phyloP scores from a whole-genome alignment of 2,797 vertebrate species.

The Rhynchonycteris naso region DNA sequence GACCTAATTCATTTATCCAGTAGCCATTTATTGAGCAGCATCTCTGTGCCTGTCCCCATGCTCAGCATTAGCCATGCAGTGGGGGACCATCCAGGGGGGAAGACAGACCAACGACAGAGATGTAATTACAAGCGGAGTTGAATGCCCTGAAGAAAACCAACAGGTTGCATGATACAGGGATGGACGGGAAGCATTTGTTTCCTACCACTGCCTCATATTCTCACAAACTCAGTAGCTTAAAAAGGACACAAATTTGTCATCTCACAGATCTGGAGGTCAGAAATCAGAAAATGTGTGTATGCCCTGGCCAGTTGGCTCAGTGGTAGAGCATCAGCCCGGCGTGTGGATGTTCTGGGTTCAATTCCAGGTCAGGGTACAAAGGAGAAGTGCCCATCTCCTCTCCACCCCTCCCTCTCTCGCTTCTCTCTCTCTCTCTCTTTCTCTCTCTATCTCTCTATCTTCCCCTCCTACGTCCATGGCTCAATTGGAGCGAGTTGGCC shows the following conservation, averaged over 20 bases:
- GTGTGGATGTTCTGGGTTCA: no score
- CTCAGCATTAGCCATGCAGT: no score
- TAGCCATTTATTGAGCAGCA: background rate
- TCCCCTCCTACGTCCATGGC: no score
- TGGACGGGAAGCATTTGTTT: background rate
- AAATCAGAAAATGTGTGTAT: background rate
- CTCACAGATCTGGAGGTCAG: background rate
- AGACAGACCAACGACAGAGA: background rate
- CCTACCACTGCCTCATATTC: background rate
- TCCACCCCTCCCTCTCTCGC: no score
- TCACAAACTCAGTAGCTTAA: background rate
- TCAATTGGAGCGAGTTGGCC: no score
- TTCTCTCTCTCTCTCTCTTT: no score
- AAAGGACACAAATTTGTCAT: background rate
- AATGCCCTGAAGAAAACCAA: background rate
- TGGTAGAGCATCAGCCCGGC: no score
- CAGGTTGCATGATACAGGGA: background rate
- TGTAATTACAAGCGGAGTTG: background rate
- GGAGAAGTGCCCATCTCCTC: no score
- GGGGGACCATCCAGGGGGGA: background rate
- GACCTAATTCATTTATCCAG: background rate
- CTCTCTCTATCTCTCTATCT: no score
- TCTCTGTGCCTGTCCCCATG: background rate
- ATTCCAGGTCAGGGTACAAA: no score
- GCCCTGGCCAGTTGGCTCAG: no score